phyloP scores from a whole-genome alignment of 1,140 invertebrate species.

The Nasonia longicornis region DNA sequence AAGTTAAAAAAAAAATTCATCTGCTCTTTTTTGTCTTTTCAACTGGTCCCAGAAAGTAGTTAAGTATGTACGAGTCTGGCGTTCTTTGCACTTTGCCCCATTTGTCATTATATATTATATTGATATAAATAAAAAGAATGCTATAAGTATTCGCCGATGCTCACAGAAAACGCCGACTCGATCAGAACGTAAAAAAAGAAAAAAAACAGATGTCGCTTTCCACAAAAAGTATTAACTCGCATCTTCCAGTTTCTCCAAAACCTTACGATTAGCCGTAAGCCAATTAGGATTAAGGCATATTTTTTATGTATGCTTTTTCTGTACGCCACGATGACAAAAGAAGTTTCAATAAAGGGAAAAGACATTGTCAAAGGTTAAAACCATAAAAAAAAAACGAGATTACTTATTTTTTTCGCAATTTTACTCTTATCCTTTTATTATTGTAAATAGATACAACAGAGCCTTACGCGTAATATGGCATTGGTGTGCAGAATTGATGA shows the following conservation, averaged over 20 bases:
- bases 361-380: conserved; percentile 51
- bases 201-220: conserved; percentile 51
- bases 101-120: background rate
- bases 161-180: background rate
- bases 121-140: background rate
- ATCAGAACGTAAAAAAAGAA: background rate
- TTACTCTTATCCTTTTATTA: conserved; percentile 25
- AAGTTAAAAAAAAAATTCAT: conserved; percentile 6
- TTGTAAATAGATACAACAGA: conserved; percentile 40
- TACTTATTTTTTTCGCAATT: background rate
- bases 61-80: background rate
- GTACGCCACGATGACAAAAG: conserved; percentile 62
- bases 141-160: background rate
- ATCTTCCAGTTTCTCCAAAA: conserved; percentile 61
- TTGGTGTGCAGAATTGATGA: conserved; percentile 18
- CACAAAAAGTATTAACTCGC: conserved; percentile 64
- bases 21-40: conserved; percentile 31
- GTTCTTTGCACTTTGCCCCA: conserved; percentile 3
- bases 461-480: conserved; percentile 35
- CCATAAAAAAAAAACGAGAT: conserved; percentile 14
- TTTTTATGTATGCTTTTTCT: conserved; percentile 72
- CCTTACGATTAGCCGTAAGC: conserved; percentile 44
- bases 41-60: conserved; percentile 24
- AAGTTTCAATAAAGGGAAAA: conserved; percentile 61
- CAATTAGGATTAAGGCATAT: conserved; percentile 67